Percentiles rank a stretch among this genome's conserved stretches.
Conservation (phyloP, 2,888 invertebrate genomes). For the Lithosia quadra region DNA sequence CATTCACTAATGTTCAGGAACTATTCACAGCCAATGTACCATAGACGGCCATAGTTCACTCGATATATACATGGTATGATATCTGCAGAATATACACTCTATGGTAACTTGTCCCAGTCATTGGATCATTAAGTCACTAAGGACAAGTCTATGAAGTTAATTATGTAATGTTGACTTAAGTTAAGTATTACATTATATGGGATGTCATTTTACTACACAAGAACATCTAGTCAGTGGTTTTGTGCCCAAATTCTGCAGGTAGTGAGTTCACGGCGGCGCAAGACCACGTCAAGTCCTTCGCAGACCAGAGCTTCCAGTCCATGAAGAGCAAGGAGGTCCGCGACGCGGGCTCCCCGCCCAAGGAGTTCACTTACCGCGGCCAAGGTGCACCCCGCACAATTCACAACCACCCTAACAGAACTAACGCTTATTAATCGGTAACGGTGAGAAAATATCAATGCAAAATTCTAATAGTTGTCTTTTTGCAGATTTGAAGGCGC, state of each 20-base stretch:
- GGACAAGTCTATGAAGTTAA: no score
- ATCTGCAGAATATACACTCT: neutral
- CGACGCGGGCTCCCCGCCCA: constrained; percentile 92
- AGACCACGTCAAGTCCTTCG: constrained; percentile 90
- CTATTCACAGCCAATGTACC: neutral
- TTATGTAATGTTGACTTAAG: neutral
- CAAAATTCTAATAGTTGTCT: constrained; percentile 28
- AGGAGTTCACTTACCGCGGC: constrained; percentile 85
- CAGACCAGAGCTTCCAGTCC: constrained; percentile 92
- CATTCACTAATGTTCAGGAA: neutral
- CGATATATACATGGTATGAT: neutral
- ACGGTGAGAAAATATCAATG: constrained; percentile 25
- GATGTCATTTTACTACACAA: constrained; percentile 7
- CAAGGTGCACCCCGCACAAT: constrained; percentile 76
- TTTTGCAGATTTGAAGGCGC: constrained; percentile 80
- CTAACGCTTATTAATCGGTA: constrained; percentile 78
- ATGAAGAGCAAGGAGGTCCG: constrained; percentile 93
- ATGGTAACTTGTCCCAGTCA: neutral
- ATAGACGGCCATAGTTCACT: no score
- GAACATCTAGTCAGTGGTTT: constrained; percentile 60
- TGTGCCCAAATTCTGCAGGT: constrained; percentile 74
- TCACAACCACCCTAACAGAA: constrained; percentile 68
- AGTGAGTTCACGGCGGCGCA: constrained; percentile 80
- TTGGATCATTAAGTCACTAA: no score
- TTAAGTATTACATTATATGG: neutral